Conservation (phyloP, 2,888 invertebrate genomes). For the Atrina japonica region DNA sequence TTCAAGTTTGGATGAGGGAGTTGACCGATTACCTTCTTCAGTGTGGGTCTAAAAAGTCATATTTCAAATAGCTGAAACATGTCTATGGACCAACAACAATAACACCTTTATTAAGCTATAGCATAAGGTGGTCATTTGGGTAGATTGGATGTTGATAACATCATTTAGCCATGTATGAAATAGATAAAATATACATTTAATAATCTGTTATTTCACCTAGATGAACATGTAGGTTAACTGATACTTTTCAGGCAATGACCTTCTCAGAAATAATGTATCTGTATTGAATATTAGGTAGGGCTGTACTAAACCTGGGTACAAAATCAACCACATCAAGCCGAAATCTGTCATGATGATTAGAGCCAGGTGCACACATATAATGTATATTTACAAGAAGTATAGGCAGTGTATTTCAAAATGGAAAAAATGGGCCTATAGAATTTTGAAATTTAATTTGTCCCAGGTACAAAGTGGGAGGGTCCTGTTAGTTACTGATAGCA, state of each 20-base stretch:
- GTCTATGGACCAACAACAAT: background rate
- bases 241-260: no score
- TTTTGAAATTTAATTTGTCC: no score
- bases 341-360: background rate
- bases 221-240: constrained; percentile 4
- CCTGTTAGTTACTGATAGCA: no score
- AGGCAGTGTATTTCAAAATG: no score
- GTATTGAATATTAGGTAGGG: background rate
- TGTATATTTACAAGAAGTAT: no score
- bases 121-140: constrained; percentile 5
- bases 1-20: background rate
- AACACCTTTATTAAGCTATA: constrained; percentile 13
- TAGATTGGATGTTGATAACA: background rate
- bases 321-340: background rate
- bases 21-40: background rate
- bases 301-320: background rate
- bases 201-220: constrained; percentile 10
- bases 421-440: no score
- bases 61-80: constrained; percentile 6
- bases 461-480: no score
- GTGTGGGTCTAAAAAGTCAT: background rate
- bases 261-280: no score
- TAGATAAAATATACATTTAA: constrained; percentile 16
- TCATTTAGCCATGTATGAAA: constrained; percentile 12
- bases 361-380: no score